Base-by-base conservation (phyloP, 2,888 invertebrate genomes). In the Sminthurides aquaticus region DNA sequence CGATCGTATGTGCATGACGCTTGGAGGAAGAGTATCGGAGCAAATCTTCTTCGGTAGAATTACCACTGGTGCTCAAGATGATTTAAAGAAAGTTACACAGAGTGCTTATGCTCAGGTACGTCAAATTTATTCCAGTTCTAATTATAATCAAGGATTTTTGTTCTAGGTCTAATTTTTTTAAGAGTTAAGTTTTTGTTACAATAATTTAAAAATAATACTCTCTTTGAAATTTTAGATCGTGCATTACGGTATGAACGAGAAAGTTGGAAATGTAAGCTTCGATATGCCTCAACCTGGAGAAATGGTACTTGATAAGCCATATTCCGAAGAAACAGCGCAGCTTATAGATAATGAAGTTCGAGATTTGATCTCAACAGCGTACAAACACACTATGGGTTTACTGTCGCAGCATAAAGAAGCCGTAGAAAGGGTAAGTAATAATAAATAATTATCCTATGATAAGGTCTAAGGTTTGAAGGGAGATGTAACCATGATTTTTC, bases 11-110 rank as follows among this genome's bases (percentile, higher is more conserved):
- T 99, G 98, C 79, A 97, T 99, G 95, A 93, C 96, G 0, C 82
- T 99, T 1, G 98, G 98, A n/a, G 99, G 98, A 0, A 84, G 99
- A 73, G 97, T 93, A 0, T 90, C 98, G 0, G 99, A 99, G 79
- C 92, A 97, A 80, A 84, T 99, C 71, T 99, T 99, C 82, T 99
- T 99, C 78, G 85, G 86, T 1, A 84, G 89, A 75, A 96, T 99
- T 71, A 99, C 99, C 1, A 99, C 99, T 0, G 99, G 99, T 0
- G 99, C 99, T 0, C 97, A 98, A 78, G 98, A 99, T 77, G 99
- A 99, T 82, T 83, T 99, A 58, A 90, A 94, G 79, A 99, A 99
- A 81, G 91, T 99, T 69, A 99, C 99, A 0, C 91, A 97, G 78
- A 95, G 88, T 79, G 99, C 99, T 0, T 99, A 99, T 79, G 89